Conservation (phyloP, 2,113 vertebrate species). For the Stercorarius parasiticus region DNA sequence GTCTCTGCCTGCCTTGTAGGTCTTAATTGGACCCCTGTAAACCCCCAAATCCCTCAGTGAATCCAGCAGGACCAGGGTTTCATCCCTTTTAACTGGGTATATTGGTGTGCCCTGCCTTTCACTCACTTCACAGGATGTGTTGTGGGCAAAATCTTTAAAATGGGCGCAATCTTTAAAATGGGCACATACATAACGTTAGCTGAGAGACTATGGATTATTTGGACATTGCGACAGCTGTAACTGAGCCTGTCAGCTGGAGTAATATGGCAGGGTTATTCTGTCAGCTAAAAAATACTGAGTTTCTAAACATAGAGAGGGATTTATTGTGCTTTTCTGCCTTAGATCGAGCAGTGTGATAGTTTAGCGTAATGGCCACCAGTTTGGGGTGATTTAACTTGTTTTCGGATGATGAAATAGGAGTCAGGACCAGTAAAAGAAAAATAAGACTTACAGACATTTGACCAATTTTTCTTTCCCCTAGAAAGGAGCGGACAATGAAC, state of each 20-base stretch:
- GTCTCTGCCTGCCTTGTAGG: neutral
- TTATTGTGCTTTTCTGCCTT: neutral
- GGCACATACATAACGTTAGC: neutral
- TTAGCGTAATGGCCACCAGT: neutral
- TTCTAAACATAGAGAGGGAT: neutral
- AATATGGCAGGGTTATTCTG: neutral
- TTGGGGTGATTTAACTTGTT: neutral
- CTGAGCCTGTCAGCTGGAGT: neutral
- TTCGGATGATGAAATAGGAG: neutral
- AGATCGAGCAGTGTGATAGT: neutral
- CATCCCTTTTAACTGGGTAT: neutral
- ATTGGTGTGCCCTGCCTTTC: neutral
- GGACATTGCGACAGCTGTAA: neutral
- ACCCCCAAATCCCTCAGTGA: neutral
- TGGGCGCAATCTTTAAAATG: neutral
- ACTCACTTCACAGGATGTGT: fast-evolving
- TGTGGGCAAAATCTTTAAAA: neutral
- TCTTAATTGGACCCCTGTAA: neutral
- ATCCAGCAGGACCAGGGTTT: neutral
- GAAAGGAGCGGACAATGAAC: neutral
- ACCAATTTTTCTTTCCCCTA: neutral
- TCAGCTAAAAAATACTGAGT: neutral
- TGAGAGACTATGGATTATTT: neutral
- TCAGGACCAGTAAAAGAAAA: neutral
- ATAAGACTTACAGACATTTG: neutral